These are phyloP conservation scores for Dryococelus australis DNA, from an alignment of 2,888 invertebrate genomes.

Conservation along the genomic window DNA sequence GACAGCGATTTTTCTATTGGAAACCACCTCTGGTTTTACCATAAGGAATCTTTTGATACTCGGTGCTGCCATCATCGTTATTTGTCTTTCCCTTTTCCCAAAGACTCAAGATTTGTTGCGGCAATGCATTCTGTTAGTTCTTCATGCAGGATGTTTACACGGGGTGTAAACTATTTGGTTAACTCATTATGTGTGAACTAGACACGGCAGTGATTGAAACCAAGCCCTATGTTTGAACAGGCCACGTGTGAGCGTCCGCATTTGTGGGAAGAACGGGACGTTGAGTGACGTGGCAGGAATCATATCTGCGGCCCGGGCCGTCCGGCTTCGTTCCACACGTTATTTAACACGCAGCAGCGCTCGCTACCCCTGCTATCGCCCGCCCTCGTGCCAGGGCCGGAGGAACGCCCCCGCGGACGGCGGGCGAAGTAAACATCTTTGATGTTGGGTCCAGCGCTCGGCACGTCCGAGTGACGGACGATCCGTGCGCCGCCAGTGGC, in stretches of 20 bases:
- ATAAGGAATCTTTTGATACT: not conserved
- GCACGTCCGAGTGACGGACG: too few relatives aligned
- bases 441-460: too few relatives aligned
- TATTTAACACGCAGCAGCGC: too few relatives aligned
- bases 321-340: too few relatives aligned
- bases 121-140: not conserved
- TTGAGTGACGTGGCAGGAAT: not conserved
- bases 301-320: not conserved
- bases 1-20: too few relatives aligned
- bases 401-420: too few relatives aligned
- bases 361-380: too few relatives aligned
- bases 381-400: too few relatives aligned
- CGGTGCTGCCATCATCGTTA: not conserved
- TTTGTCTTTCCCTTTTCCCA: not conserved
- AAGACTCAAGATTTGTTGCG: not conserved
- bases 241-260: not conserved
- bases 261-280: not conserved
- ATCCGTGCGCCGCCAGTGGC: too few relatives aligned
- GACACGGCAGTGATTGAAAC: not conserved
- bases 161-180: not conserved
- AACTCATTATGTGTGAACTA: conserved; percentile 10
- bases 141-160: not conserved
- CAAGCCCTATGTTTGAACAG: not conserved
- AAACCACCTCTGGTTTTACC: not conserved
- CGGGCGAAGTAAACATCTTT: too few relatives aligned